Conservation (phyloP, 64 coral and sea anemone species). For the Stylophora pistillata region DNA sequence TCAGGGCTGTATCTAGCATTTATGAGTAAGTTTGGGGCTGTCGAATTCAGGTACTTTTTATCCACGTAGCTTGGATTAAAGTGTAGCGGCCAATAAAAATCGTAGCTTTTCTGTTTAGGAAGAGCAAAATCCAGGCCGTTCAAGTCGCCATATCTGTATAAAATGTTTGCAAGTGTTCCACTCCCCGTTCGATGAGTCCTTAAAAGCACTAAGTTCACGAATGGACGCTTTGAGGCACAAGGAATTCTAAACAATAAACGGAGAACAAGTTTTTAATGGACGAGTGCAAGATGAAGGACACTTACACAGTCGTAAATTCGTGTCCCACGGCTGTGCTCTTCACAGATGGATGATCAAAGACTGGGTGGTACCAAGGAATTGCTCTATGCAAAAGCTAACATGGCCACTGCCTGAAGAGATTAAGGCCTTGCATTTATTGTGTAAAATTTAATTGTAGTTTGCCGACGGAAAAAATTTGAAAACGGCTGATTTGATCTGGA, state of each 20-base stretch:
- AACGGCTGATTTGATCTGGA: no score
- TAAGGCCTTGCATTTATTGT: no score
- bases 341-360: no score
- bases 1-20: slow-evolving; percentile 62
- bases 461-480: no score
- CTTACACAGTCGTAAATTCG: no score
- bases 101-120: slow-evolving; percentile 82
- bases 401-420: no score
- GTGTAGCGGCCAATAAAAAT: slow-evolving; percentile 84
- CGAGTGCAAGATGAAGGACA: no score
- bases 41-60: slow-evolving; percentile 58
- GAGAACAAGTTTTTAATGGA: not conserved
- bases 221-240: slow-evolving; percentile 24
- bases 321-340: no score
- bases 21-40: slow-evolving; percentile 59
- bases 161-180: slow-evolving; percentile 74
- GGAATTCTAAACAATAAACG: not conserved
- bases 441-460: no score
- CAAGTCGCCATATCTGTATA: slow-evolving; percentile 84
- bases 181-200: slow-evolving; percentile 78
- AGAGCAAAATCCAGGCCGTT: slow-evolving; percentile 85
- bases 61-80: slow-evolving; percentile 91
- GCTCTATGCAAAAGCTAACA: no score
- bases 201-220: slow-evolving; percentile 46
- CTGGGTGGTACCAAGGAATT: no score